Evolutionary conservation across 30 jellyfish, hydroid and myxozoan genomes (phyloP).

Genomic region (Sanderia malayensis): DNA sequence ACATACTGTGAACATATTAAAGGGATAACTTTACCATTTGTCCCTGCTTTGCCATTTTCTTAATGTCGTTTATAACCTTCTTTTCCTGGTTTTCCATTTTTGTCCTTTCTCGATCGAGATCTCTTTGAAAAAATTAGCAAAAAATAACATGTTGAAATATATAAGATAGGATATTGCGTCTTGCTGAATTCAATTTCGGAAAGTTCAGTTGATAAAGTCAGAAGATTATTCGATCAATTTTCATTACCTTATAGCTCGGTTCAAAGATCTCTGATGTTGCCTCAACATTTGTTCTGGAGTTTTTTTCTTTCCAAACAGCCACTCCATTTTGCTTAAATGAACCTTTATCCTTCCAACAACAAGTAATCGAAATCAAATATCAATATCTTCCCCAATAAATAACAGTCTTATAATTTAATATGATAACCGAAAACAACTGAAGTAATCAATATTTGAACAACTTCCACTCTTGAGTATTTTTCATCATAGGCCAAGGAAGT

Average conservation of each 20-base stretch:
- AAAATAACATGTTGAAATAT: neutral
- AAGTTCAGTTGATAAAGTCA: neutral
- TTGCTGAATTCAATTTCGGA: no score
- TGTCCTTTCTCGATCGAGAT: slow-evolving; percentile 87
- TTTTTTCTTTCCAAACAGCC: slow-evolving; percentile 88
- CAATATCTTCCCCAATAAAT: no score
- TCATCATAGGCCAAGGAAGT: no score
- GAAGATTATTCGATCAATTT: no score
- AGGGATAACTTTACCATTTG: slow-evolving; percentile 97
- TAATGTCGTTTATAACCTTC: slow-evolving; percentile 85
- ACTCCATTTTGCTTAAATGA: slow-evolving; percentile 63
- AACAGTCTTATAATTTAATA: no score
- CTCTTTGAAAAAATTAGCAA: slow-evolving; percentile 33
- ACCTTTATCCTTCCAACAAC: no score
- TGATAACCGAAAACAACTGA: no score
- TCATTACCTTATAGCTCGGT: slow-evolving; percentile 83
- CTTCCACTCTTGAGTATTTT: no score
- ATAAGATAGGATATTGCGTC: neutral
- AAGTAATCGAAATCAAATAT: no score
- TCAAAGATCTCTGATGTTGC: slow-evolving; percentile 90
- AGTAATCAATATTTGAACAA: no score
- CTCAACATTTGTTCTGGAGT: slow-evolving; percentile 97
- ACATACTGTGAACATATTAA: no score
- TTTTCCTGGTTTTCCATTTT: slow-evolving; percentile 96
- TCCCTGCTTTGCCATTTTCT: slow-evolving; percentile 96